phyloP scores from a whole-genome alignment of 2,888 invertebrate species.

The Chouioia cunea region DNA sequence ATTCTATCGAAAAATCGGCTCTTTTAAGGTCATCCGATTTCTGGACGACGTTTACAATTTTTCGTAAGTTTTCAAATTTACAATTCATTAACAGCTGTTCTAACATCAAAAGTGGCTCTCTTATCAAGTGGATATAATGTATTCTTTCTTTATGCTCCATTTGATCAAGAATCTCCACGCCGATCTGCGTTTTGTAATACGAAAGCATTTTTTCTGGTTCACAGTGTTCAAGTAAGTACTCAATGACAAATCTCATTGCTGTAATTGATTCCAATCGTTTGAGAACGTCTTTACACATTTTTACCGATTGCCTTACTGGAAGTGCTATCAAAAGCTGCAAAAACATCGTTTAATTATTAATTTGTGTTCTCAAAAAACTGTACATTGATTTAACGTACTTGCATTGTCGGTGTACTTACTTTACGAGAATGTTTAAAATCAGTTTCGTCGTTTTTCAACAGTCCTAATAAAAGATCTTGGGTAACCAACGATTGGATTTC shows the following conservation, averaged over 20 bases:
- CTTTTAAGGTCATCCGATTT: slow-evolving; percentile 60
- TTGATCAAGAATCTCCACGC: slow-evolving; percentile 77
- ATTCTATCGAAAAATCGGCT: slow-evolving; percentile 72
- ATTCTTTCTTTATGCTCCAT: slow-evolving; percentile 73
- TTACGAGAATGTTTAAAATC: slow-evolving; percentile 61
- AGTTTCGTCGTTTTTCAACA: slow-evolving; percentile 71
- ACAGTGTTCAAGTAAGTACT: slow-evolving; percentile 73
- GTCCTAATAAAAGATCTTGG: slow-evolving; percentile 71
- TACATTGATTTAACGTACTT: background rate
- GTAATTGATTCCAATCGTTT: slow-evolving; percentile 75
- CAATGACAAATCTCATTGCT: slow-evolving; percentile 75
- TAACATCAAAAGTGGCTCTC: slow-evolving; percentile 81
- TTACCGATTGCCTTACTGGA: slow-evolving; percentile 73
- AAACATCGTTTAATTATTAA: slow-evolving; percentile 59
- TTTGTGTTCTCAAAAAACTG: background rate
- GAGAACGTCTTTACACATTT: slow-evolving; percentile 76
- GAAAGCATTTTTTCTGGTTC: slow-evolving; percentile 67
- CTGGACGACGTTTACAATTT: slow-evolving; percentile 73
- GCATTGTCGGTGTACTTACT: slow-evolving; percentile 49
- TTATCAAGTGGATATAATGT: slow-evolving; percentile 76
- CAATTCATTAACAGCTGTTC: slow-evolving; percentile 92
- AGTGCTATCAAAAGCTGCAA: slow-evolving; percentile 74
- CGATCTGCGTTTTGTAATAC: slow-evolving; percentile 76
- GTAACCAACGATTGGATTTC: slow-evolving; percentile 72
- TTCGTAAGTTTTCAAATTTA: slow-evolving; percentile 77